Evolutionary conservation across 1,140 invertebrate species (phyloP).

Genomic region (Meteorus sp.): DNA sequence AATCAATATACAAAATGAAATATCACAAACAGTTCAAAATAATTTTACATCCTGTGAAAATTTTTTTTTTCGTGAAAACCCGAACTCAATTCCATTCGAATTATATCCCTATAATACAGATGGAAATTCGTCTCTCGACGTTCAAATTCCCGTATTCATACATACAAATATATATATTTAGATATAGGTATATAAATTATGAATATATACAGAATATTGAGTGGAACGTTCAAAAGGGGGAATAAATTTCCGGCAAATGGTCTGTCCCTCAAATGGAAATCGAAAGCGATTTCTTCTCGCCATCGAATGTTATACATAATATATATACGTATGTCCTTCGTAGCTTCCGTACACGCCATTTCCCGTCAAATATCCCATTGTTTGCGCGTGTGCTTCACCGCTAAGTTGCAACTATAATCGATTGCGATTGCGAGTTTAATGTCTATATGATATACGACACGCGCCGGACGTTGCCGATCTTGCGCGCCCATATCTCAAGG

Average conservation of each 20-base stretch:
- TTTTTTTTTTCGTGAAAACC: too few relatives aligned
- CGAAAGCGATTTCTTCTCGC: neutral
- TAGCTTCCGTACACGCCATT: conserved; percentile 20
- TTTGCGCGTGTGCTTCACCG: conserved; percentile 7
- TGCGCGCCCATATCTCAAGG: conserved; percentile 2
- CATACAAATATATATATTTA: neutral
- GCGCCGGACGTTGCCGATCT: neutral
- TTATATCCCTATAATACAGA: too few relatives aligned
- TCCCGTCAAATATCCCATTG: conserved; percentile 26
- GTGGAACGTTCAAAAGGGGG: too few relatives aligned
- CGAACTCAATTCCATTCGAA: too few relatives aligned
- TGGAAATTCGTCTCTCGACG: too few relatives aligned
- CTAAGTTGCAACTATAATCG: conserved; percentile 23
- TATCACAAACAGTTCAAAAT: too few relatives aligned
- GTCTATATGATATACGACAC: neutral
- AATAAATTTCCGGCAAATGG: neutral
- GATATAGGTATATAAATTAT: too few relatives aligned
- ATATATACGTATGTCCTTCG: conserved; percentile 16
- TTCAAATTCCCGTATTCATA: neutral
- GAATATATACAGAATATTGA: too few relatives aligned
- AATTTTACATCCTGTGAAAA: too few relatives aligned
- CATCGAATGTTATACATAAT: neutral
- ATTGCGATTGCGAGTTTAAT: conserved; percentile 16
- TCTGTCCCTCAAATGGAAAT: neutral
- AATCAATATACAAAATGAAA: too few relatives aligned